Percentiles rank a stretch among this genome's conserved stretches.
Conservation (phyloP, 2,113 vertebrate species). For the Taxidea taxus region DNA sequence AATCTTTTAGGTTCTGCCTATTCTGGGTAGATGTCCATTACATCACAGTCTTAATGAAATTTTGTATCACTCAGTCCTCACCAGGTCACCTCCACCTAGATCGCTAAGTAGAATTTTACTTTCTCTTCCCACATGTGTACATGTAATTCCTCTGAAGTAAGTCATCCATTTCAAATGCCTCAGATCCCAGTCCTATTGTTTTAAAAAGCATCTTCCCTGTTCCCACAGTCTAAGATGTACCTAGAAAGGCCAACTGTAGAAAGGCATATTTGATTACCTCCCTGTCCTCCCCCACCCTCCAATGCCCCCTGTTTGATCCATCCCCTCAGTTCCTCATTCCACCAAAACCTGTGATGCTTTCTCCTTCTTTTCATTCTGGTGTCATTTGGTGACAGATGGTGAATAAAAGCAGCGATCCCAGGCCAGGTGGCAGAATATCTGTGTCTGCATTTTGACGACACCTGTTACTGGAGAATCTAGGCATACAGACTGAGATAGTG, state of each 20-base stretch:
- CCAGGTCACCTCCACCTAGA: neutral
- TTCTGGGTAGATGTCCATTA: neutral
- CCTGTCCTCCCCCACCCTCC: too few relatives aligned
- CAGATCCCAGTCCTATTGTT: neutral
- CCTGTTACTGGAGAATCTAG: constrained; percentile 26
- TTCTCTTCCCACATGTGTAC: neutral
- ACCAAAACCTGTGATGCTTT: neutral
- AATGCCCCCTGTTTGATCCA: neutral
- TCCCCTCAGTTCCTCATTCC: neutral
- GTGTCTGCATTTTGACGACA: constrained; percentile 48
- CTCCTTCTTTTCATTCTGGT: constrained; percentile 32
- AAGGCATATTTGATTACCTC: neutral
- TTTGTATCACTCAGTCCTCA: neutral
- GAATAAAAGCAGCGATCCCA: constrained; percentile 26
- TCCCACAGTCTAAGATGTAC: neutral
- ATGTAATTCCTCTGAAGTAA: neutral
- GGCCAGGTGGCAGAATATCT: constrained; percentile 59
- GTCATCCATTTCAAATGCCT: neutral
- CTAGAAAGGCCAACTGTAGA: neutral
- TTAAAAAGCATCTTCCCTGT: neutral
- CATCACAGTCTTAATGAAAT: neutral
- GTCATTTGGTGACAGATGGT: constrained; percentile 67
- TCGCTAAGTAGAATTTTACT: neutral
- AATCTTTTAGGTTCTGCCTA: neutral
- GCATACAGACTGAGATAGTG: neutral